Base-by-base conservation (phyloP, 2,888 invertebrate genomes). In the Meiosimyza platycephala region DNA sequence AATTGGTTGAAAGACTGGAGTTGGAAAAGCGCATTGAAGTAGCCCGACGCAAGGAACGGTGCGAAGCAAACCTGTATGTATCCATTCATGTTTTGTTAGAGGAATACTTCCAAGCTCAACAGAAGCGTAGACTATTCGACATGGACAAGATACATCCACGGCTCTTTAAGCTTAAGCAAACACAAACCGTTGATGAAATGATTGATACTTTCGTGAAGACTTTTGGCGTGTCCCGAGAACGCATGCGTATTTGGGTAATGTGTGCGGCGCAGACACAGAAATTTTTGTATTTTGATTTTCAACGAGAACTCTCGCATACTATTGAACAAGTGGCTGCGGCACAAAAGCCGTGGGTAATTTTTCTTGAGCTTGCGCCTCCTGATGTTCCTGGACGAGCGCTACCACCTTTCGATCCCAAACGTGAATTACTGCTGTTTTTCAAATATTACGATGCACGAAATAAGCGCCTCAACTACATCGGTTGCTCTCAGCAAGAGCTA, bases 61-160 rank as follows among this genome's bases (percentile, higher is more conserved):
- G 94, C 85, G 98, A 99, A 87, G 97, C 98, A 48, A 98, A 98
- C 88, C 91, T 98, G 47, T 85, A 85, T 75, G 98, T 97, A 88
- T 97, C 83, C 3, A 82, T 86, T 40, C 85, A 86, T 63, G 94
- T 96, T 63, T 91, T 96, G 28, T 88, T 95, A 64, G 96, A 96
- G 84, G 96, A 96, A 85, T 92, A 93, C 76, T 96, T 96, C 88
- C 94, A 95, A 86, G 95, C 95, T 0, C 96, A 99, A 88, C 97
- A 98, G 87, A 97, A 98, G 82, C 96, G 96, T 83, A 98, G 99
- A 87, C 91, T 99, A 71, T 97, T 96, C 88, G 98, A 99, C 88
- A 91, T 93, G 15, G 98, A 98, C 83, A 93, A 94, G 80, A 93
- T 93, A 3, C 92, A 93, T 81, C 94, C 92, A 87, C 90, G 95